Evolutionary conservation across 2,797 vertebrate species (phyloP).

Genomic region (Siniperca scherzeri): DNA sequence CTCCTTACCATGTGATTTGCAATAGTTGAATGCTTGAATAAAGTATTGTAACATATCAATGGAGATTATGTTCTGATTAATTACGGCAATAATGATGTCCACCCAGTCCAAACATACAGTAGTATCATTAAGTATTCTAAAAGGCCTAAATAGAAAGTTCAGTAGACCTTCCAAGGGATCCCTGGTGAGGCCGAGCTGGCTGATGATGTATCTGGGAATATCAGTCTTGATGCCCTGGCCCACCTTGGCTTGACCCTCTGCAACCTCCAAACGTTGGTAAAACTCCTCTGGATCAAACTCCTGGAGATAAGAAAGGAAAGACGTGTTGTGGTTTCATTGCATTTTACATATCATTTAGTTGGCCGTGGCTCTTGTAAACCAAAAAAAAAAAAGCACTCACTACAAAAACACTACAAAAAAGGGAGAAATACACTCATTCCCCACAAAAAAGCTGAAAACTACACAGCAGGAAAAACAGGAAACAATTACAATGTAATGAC

Average conservation of each 20-base stretch:
- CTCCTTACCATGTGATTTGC: no score
- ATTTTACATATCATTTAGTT: not conserved
- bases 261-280: constrained; percentile 94
- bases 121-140: not conserved
- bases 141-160: not conserved
- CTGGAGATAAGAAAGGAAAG: constrained; percentile 70
- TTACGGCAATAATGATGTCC: not conserved
- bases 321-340: not conserved
- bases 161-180: constrained; percentile 93
- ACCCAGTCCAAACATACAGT: not conserved
- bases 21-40: no score
- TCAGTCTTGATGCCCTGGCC: constrained; percentile 95
- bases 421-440: not conserved
- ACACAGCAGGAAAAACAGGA: constrained; percentile 11
- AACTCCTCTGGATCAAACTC: constrained; percentile 97
- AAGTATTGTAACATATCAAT: not conserved
- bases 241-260: constrained; percentile 94
- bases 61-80: not conserved
- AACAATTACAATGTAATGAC: not conserved
- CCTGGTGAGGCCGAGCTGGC: constrained; percentile 93
- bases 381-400: not conserved
- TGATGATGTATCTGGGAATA: constrained; percentile 94
- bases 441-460: not conserved
- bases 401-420: not conserved
- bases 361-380: not conserved